Percentiles rank a stretch among this genome's conserved stretches.
Evolutionary conservation across 2,888 invertebrate genomes (phyloP).

Genomic region (Phaedon cochleariae): DNA sequence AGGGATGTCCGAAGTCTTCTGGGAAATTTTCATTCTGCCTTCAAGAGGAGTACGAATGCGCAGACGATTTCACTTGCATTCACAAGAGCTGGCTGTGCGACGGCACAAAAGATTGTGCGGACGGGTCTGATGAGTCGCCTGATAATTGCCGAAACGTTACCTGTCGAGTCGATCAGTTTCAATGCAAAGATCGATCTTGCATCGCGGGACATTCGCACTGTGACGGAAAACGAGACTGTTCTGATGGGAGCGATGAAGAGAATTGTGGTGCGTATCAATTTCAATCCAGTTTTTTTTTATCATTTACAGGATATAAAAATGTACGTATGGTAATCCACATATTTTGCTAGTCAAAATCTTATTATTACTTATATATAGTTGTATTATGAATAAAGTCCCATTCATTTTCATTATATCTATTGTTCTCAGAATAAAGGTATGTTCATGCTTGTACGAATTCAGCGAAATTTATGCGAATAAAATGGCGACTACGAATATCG

Average conservation of each 20-base stretch:
- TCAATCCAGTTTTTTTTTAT: too few relatives aligned
- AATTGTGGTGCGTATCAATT: slow-evolving; percentile 74
- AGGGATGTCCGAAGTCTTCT: slow-evolving; percentile 72
- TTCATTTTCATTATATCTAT: too few relatives aligned
- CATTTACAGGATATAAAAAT: neutral
- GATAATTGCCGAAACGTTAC: slow-evolving; percentile 76
- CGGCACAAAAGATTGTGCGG: slow-evolving; percentile 83
- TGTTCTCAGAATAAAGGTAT: too few relatives aligned
- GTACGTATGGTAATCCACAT: too few relatives aligned
- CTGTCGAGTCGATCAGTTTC: slow-evolving; percentile 87
- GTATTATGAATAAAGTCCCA: too few relatives aligned
- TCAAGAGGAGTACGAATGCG: slow-evolving; percentile 79
- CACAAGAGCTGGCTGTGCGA: slow-evolving; percentile 86
- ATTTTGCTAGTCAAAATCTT: too few relatives aligned
- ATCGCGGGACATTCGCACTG: slow-evolving; percentile 84
- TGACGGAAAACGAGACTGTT: slow-evolving; percentile 82
- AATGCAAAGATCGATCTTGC: slow-evolving; percentile 82
- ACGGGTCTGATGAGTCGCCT: slow-evolving; percentile 80
- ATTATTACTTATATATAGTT: too few relatives aligned
- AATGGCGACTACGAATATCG: too few relatives aligned
- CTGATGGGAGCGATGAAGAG: slow-evolving; percentile 86
- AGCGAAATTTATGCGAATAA: too few relatives aligned
- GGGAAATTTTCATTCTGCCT: slow-evolving; percentile 71
- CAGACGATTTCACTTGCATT: slow-evolving; percentile 82
- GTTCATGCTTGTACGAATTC: too few relatives aligned